phyloP scores from a whole-genome alignment of 2,113 vertebrate species.

The Spilogale gracilis region DNA sequence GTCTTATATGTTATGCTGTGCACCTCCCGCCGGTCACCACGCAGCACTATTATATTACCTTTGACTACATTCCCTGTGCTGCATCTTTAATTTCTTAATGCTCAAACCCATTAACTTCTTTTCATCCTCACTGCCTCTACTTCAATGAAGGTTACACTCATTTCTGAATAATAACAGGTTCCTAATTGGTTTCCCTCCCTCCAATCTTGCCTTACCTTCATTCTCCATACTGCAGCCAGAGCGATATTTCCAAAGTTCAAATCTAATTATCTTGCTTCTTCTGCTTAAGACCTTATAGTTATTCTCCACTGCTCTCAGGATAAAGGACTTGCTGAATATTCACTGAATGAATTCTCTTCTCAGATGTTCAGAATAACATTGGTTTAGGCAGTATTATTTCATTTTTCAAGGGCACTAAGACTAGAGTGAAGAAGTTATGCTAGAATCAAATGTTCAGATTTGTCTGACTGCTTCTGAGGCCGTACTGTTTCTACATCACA shows the following conservation, averaged over 20 bases:
- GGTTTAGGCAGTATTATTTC: neutral
- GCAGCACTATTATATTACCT: neutral
- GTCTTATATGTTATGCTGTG: neutral
- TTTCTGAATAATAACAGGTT: neutral
- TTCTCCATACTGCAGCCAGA: neutral
- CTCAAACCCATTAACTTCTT: neutral
- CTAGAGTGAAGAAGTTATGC: neutral
- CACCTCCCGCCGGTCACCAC: neutral
- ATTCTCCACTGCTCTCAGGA: neutral
- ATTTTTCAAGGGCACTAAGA: neutral
- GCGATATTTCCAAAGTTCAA: neutral
- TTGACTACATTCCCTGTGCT: neutral
- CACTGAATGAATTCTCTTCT: slow-evolving; percentile 8
- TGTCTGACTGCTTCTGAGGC: neutral
- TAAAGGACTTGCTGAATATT: neutral
- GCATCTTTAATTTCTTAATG: neutral
- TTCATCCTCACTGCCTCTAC: neutral
- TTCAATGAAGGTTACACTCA: neutral
- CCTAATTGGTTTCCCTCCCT: neutral
- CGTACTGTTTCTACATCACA: neutral
- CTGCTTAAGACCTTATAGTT: neutral
- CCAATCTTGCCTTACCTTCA: neutral
- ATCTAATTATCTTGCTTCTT: neutral
- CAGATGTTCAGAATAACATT: neutral
- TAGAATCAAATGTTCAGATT: neutral